A percentile compares a stretch with the other conserved stretches of the same genome.
Conservation (phyloP, 2,113 vertebrate species). For the Perognathus longimembris region DNA sequence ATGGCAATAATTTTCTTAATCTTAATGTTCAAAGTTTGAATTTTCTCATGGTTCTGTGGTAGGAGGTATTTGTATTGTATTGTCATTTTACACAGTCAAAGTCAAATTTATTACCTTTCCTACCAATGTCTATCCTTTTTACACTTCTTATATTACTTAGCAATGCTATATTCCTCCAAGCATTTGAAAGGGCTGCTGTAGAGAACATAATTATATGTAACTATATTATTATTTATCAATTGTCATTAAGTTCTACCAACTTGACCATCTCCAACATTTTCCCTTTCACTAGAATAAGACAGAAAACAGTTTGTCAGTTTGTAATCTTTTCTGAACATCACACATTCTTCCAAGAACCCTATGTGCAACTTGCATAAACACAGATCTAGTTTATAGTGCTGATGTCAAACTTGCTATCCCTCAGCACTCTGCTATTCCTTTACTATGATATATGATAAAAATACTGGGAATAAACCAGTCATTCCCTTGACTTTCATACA, state of each 20-base stretch:
- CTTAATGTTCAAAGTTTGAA: neutral
- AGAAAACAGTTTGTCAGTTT: neutral
- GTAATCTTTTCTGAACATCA: neutral
- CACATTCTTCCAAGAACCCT: neutral
- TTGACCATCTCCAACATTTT: neutral
- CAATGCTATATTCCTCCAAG: neutral
- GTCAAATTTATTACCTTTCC: slow-evolving; percentile 6
- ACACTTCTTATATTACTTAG: neutral
- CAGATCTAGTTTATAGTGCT: neutral
- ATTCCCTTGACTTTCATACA: neutral
- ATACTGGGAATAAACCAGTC: neutral
- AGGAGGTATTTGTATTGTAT: neutral
- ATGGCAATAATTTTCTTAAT: neutral
- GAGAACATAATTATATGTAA: neutral
- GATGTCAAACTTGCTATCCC: neutral
- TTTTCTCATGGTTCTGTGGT: neutral
- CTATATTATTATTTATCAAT: neutral
- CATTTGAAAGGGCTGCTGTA: neutral
- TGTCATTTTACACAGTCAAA: neutral
- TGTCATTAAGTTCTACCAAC: neutral
- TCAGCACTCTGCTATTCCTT: neutral
- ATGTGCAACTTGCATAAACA: slow-evolving; percentile 15
- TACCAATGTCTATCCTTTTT: neutral
- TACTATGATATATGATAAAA: neutral
- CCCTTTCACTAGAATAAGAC: neutral